phyloP scores from a whole-genome alignment of 1,140 invertebrate species.

The Eriocheir sinensis region DNA sequence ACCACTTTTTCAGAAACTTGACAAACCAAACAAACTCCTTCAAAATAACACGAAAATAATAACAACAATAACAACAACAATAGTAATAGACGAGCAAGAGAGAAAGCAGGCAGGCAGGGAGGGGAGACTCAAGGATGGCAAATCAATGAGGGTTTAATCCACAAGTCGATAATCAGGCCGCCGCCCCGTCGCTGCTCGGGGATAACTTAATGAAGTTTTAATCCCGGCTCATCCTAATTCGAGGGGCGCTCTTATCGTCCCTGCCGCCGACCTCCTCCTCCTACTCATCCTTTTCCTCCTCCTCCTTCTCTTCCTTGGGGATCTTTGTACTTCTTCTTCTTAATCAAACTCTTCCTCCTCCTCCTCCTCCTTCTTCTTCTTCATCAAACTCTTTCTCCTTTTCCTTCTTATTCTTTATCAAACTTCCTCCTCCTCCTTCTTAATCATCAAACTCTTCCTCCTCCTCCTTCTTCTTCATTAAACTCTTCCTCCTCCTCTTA shows the following conservation, averaged over 20 bases:
- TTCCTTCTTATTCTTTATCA: background rate
- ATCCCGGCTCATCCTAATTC: background rate
- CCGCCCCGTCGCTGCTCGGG: background rate
- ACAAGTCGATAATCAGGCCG: background rate
- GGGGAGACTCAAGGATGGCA: background rate
- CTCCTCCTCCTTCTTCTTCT: background rate
- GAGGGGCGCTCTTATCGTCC: constrained; percentile 12
- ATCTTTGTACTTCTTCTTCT: too few relatives aligned
- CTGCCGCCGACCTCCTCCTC: background rate
- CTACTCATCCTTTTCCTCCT: background rate
- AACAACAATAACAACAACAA: too few relatives aligned
- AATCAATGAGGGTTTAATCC: background rate
- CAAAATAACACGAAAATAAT: too few relatives aligned
- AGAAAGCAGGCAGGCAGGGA: background rate
- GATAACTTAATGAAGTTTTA: constrained; percentile 17
- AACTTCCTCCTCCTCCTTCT: background rate
- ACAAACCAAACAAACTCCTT: too few relatives aligned
- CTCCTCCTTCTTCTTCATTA: too few relatives aligned
- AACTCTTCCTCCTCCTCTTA: background rate
- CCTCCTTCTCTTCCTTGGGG: background rate
- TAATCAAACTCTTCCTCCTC: background rate
- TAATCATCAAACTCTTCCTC: too few relatives aligned
- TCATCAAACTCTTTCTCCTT: background rate
- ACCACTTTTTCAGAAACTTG: too few relatives aligned
- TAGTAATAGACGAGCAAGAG: too few relatives aligned